Evolutionary conservation across 2,797 vertebrate species (phyloP), one percentile per base, ranked within the genome.

Genomic region (Cyclopterus lumpus): DNA sequence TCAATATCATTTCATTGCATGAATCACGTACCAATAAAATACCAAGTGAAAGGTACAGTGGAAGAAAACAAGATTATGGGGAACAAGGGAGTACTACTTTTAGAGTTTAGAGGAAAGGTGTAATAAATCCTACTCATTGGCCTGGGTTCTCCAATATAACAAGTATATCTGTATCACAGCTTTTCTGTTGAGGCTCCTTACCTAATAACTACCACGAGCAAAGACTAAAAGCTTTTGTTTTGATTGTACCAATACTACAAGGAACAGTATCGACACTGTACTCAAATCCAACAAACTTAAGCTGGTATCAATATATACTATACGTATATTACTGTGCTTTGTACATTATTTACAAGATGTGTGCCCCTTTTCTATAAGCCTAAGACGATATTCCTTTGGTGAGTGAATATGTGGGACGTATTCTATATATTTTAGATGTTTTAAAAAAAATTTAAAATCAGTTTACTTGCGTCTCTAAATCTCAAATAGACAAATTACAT

Each of bases 31-130:
- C 22, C 4, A 48, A 53, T 63, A 26, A 42, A 57, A 59, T 55
- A 30, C 46, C 9, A 26, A 49, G 11, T 34, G 51, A 12, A 63
- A 5, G 26, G 3, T 40, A 57, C 28, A 8, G 24, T 18, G 20
- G 20, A 64, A 22, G 67, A 64, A 42, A 77, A 71, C 44, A 46
- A 61, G 15, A 30, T 28, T 32, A 38, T 26, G 30, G 38, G 58
- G 48, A 55, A 20, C 40, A 32, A 64, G 4, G 7, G 15, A 70
- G 24, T 12, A 30, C 48, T 22, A 24, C 48, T 1, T 49, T 20
- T 34, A 1, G 53, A n/a, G 34, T 59, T 71, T 18, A 63, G 30
- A 48, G 22, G 28, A 38, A 38, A 58, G 16, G 9, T 58, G 24
- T 32, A 58, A 65, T 64, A 64, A 48, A 32, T 54, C 24, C 28